A percentile compares a stretch with the other conserved stretches of the same genome.
Conservation (phyloP, 2,113 vertebrate genomes). For the Chaenocephalus aceratus region DNA sequence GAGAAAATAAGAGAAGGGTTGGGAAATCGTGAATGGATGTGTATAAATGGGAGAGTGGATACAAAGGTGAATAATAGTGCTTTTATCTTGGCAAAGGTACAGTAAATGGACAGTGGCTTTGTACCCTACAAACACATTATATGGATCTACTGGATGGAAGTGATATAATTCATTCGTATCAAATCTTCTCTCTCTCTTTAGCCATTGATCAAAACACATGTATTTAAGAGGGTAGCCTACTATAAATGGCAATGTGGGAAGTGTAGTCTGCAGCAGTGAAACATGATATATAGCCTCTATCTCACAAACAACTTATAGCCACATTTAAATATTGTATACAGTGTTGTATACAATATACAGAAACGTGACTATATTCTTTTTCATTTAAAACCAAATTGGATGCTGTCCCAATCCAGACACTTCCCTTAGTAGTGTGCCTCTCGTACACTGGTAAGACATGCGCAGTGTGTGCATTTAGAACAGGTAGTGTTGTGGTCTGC, state of each 20-base stretch:
- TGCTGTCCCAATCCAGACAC: too few relatives aligned
- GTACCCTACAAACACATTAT: slow-evolving; percentile 34
- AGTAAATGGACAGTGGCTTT: slow-evolving; percentile 34
- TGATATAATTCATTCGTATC: slow-evolving; percentile 35
- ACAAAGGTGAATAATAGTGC: slow-evolving; percentile 58
- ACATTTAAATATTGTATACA: not conserved
- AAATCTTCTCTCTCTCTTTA: slow-evolving; percentile 24
- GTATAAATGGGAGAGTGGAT: slow-evolving; percentile 50
- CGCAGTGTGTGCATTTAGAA: too few relatives aligned
- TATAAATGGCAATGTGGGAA: not conserved
- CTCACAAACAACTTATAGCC: not conserved
- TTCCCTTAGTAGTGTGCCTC: too few relatives aligned
- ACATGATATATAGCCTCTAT: not conserved
- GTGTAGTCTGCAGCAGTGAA: not conserved
- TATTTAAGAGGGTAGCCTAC: not conserved
- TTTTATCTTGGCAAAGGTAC: slow-evolving; percentile 54
- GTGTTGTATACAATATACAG: not conserved
- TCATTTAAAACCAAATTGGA: not conserved
- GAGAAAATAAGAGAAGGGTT: not conserved
- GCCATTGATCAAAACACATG: slow-evolving; percentile 11
- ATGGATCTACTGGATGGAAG: slow-evolving; percentile 43
- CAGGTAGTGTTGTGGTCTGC: too few relatives aligned
- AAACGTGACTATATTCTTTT: not conserved
- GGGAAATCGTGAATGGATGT: slow-evolving; percentile 45
- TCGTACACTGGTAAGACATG: too few relatives aligned